These are phyloP conservation scores for Nannobrachium achirus DNA, from an alignment of 2,113 vertebrate genomes.

Conservation along the genomic window DNA sequence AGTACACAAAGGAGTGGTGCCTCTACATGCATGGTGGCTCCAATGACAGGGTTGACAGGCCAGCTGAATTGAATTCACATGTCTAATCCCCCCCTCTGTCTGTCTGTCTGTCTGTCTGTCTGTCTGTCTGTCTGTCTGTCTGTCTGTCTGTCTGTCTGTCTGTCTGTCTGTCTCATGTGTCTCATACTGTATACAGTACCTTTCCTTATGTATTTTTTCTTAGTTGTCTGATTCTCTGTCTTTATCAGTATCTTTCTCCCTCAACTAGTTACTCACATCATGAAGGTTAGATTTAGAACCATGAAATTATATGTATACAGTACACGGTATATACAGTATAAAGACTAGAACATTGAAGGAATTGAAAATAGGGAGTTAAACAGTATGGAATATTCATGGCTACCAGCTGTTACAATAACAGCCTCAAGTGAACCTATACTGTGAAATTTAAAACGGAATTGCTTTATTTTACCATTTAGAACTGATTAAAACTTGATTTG, in stretches of 20 bases:
- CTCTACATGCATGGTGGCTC: conserved; percentile 49
- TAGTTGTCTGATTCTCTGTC: no score
- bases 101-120: neutral
- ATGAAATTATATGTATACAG: no score
- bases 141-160: conserved; percentile 1
- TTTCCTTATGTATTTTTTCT: neutral
- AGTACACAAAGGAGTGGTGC: conserved; percentile 33
- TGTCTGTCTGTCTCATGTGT: neutral
- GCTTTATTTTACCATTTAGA: neutral
- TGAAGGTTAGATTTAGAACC: no score
- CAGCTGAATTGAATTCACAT: conserved; percentile 55
- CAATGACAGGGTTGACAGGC: conserved; percentile 52
- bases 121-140: neutral
- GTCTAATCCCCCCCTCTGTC: neutral
- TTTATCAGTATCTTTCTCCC: no score
- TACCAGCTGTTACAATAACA: neutral
- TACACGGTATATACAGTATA: no score
- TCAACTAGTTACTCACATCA: no score
- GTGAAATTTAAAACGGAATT: neutral
- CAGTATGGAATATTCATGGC: neutral
- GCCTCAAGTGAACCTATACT: neutral
- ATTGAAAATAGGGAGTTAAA: neutral
- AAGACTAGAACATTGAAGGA: neutral
- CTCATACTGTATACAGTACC: conserved; percentile 4
- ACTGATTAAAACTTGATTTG: neutral